phyloP scores from a whole-genome alignment of 35 echinoderm and acorn worm genomes.

The Ptychodera flava region DNA sequence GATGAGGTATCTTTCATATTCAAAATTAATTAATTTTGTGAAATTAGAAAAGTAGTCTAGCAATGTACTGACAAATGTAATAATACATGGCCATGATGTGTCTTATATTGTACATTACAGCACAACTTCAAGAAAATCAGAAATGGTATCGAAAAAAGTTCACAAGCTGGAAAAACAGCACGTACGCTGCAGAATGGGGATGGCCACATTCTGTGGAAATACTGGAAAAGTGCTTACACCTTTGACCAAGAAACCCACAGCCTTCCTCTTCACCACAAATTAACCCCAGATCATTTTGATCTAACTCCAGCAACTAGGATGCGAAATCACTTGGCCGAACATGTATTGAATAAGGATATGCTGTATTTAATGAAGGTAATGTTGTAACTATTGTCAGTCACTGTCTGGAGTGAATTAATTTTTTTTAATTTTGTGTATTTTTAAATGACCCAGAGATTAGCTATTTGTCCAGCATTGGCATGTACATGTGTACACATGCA shows the following conservation, averaged over 20 bases:
- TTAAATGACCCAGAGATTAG: no score
- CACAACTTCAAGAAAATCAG: background rate
- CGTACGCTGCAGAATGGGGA: background rate
- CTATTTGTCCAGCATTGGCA: no score
- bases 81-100: no score
- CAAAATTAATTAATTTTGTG: no score
- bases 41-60: no score
- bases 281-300: background rate
- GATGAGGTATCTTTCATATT: no score
- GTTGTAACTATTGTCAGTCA: no score
- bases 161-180: background rate
- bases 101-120: no score
- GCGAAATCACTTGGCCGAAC: background rate
- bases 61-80: no score
- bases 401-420: no score
- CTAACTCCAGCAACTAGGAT: background rate
- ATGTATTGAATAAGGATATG: background rate
- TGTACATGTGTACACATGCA: no score
- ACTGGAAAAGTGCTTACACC: background rate
- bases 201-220: background rate
- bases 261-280: background rate
- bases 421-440: no score
- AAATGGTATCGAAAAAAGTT: background rate
- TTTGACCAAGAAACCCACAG: background rate
- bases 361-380: background rate